A percentile compares a stretch with the other conserved stretches of the same genome.
These are phyloP conservation scores for Liparis tanakae DNA, from an alignment of 2,797 vertebrate genomes.

Conservation along the genomic window DNA sequence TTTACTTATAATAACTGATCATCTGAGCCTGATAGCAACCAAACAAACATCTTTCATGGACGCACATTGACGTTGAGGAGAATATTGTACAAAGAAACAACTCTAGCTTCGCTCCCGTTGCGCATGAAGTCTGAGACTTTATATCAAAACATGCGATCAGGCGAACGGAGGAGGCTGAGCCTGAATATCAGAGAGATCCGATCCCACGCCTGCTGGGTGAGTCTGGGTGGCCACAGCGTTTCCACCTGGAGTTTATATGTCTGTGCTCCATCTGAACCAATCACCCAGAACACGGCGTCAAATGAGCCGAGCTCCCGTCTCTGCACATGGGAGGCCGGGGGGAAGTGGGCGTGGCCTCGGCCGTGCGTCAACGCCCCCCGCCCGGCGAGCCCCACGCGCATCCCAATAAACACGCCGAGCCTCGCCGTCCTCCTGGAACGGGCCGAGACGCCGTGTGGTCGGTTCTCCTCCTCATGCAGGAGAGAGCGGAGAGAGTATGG, in stretches of 20 bases:
- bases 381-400: background rate
- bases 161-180: background rate
- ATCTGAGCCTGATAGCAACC: background rate
- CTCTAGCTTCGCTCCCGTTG: too few relatives aligned
- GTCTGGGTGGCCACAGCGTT: background rate
- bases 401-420: constrained; percentile 11
- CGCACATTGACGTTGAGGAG: too few relatives aligned
- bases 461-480: constrained; percentile 17
- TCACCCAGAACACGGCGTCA: constrained; percentile 16
- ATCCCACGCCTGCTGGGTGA: background rate
- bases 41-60: too few relatives aligned
- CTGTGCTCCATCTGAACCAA: constrained; percentile 7
- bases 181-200: background rate
- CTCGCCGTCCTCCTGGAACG: background rate
- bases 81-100: too few relatives aligned
- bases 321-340: constrained; percentile 2
- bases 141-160: background rate
- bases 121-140: too few relatives aligned
- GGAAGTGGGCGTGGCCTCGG: constrained; percentile 13
- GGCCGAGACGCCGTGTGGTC: constrained; percentile 12
- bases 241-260: background rate
- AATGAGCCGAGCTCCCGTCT: background rate
- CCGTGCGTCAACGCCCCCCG: constrained; percentile 9
- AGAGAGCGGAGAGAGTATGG: constrained; percentile 14
- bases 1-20: background rate